Percentiles rank a stretch among this genome's conserved stretches.
Conservation (phyloP, 1,140 invertebrate species). For the Zaprionus vittiger region DNA sequence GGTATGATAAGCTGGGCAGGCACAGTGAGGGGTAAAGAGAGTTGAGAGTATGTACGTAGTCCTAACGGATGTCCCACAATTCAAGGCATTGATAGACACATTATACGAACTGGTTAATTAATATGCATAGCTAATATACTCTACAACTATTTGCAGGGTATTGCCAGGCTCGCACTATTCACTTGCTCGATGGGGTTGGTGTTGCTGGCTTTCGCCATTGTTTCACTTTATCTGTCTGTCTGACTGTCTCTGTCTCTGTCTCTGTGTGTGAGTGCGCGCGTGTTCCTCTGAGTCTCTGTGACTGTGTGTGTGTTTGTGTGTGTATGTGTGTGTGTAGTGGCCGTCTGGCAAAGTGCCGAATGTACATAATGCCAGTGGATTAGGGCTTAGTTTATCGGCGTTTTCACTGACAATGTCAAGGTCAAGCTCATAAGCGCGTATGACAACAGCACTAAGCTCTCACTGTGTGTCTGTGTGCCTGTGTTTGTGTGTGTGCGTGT, state of each 20-base stretch:
- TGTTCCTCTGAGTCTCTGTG: not conserved
- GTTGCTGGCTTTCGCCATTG: constrained; percentile 26
- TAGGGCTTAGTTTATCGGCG: constrained; percentile 79
- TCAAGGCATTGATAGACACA: too few relatives aligned
- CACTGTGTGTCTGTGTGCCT: constrained; percentile 6
- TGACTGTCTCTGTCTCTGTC: not conserved
- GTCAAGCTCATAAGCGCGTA: constrained; percentile 79
- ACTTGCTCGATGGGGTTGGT: not conserved
- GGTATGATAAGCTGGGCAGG: not conserved
- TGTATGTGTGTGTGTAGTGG: constrained; percentile 56
- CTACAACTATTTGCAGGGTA: constrained; percentile 3
- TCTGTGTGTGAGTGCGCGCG: constrained; percentile 5
- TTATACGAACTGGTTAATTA: not conserved
- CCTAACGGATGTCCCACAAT: too few relatives aligned
- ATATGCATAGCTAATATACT: not conserved
- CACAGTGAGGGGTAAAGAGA: not conserved
- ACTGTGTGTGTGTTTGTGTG: constrained; percentile 7
- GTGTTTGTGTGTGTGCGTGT: constrained; percentile 2
- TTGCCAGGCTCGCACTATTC: not conserved
- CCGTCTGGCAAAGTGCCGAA: constrained; percentile 63
- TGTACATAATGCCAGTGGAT: constrained; percentile 81
- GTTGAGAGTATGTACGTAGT: not conserved
- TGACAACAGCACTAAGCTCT: constrained; percentile 67
- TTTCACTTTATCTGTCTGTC: constrained; percentile 33
- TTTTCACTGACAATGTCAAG: constrained; percentile 77